Conservation (phyloP, 2,113 vertebrate genomes). For the Laticauda laticaudata region DNA sequence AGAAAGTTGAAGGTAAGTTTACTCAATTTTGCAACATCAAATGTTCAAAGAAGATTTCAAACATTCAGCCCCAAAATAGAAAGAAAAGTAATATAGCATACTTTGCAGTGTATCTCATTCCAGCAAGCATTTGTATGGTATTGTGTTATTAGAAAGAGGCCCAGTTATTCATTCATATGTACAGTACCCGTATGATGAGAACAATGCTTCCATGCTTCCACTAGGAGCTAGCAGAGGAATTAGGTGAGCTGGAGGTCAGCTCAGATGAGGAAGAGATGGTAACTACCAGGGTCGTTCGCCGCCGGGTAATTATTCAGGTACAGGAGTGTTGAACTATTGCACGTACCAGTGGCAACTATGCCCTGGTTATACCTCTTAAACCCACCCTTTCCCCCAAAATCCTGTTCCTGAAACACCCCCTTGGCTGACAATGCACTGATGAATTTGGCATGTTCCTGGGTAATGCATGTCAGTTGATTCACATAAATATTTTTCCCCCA, state of each 20-base stretch:
- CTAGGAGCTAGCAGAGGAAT: slow-evolving; percentile 89
- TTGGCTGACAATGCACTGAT: background rate
- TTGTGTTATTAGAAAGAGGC: background rate
- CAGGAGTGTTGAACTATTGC: slow-evolving; percentile 38
- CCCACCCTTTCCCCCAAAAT: background rate
- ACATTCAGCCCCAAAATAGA: background rate
- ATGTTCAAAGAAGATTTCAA: background rate
- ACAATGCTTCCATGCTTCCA: slow-evolving; percentile 75
- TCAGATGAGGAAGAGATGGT: slow-evolving; percentile 91
- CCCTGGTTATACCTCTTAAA: background rate
- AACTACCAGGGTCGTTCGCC: slow-evolving; percentile 92
- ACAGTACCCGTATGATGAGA: slow-evolving; percentile 35
- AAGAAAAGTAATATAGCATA: background rate
- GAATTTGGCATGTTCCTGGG: slow-evolving; percentile 24
- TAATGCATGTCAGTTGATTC: slow-evolving; percentile 21
- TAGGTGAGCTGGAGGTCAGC: slow-evolving; percentile 88
- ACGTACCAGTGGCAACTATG: slow-evolving; percentile 19
- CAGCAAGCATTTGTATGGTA: background rate
- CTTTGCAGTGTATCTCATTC: background rate
- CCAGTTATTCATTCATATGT: background rate
- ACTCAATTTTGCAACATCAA: accelerated
- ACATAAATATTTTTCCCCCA: accelerated
- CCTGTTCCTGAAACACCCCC: background rate
- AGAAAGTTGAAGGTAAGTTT: background rate
- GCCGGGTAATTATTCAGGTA: slow-evolving; percentile 98